Percentiles rank a stretch among this genome's conserved stretches.
Evolutionary conservation across 2,113 vertebrate species (phyloP).

Genomic region (Rousettus leschenaultii): DNA sequence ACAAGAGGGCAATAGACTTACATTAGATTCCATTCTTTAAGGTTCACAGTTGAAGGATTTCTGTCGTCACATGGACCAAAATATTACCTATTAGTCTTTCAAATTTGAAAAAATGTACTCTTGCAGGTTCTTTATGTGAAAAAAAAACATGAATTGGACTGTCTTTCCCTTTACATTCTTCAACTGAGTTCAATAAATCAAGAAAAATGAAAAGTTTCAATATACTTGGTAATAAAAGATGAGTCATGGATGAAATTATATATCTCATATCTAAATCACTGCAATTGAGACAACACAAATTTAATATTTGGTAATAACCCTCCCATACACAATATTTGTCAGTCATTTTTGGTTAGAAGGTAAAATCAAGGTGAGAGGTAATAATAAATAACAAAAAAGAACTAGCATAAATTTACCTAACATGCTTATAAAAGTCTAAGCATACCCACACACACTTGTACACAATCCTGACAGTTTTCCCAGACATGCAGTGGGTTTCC

Average conservation of each 20-base stretch:
- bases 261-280: neutral
- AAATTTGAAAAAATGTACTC: neutral
- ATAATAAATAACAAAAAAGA: neutral
- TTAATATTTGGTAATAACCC: neutral
- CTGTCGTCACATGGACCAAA: constrained; percentile 15
- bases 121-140: neutral
- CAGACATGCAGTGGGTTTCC: neutral
- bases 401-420: neutral
- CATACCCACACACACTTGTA: neutral
- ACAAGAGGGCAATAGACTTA: constrained; percentile 78
- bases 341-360: constrained; percentile 22
- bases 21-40: neutral
- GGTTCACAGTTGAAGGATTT: neutral
- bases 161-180: neutral
- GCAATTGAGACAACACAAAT: neutral
- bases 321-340: neutral
- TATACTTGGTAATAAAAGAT: constrained; percentile 14
- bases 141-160: neutral
- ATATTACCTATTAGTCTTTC: neutral
- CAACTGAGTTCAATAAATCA: constrained; percentile 17
- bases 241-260: neutral
- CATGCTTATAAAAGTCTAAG: neutral
- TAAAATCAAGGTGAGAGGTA: neutral
- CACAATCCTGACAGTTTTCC: neutral
- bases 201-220: constrained; percentile 7